phyloP scores from a whole-genome alignment of 2,888 invertebrate species.

The Heterodera filipjevi region DNA sequence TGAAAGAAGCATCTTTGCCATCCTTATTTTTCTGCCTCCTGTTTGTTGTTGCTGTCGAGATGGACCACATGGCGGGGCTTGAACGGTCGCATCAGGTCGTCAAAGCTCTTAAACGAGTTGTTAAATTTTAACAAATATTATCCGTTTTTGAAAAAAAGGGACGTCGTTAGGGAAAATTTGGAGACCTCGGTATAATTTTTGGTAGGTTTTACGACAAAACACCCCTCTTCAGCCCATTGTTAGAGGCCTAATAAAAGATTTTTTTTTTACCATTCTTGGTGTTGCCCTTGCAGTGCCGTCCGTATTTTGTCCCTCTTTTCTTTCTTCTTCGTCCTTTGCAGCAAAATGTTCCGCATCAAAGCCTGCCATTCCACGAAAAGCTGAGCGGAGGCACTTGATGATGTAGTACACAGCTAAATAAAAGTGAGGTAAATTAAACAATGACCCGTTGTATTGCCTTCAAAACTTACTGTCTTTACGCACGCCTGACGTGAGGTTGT shows the following conservation, averaged over 20 bases:
- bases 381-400: background rate
- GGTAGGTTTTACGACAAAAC: no score
- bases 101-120: background rate
- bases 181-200: no score
- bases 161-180: no score
- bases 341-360: background rate
- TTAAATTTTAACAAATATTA: no score
- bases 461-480: conserved; percentile 14
- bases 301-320: background rate
- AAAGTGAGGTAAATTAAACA: background rate
- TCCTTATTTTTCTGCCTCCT: no score
- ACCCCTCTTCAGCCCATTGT: no score
- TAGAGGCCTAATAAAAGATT: no score
- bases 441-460: background rate
- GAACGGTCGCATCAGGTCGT: no score
- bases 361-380: background rate
- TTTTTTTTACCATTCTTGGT: background rate
- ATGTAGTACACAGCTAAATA: background rate
- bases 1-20: no score
- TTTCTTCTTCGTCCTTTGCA: background rate
- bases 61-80: no score
- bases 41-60: background rate
- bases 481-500: conserved; percentile 71
- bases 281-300: background rate
- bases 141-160: no score